These are phyloP conservation scores for Pogonophryne albipinna DNA, from an alignment of 2,797 vertebrate species.

Conservation along the genomic window DNA sequence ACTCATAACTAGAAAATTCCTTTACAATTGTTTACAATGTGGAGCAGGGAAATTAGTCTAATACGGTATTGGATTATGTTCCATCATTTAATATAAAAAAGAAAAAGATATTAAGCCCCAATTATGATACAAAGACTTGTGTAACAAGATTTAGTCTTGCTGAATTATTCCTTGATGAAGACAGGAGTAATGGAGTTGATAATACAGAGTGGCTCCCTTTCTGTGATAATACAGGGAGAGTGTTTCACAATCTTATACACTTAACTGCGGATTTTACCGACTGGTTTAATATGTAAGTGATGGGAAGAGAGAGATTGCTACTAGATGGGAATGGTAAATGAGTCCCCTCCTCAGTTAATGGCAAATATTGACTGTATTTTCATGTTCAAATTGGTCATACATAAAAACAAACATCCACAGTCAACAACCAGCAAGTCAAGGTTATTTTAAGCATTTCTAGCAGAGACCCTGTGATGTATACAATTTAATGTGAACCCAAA, in stretches of 20 bases:
- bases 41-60: background rate
- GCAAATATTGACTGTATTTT: background rate
- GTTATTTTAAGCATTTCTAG: constrained; percentile 1
- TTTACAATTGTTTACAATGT: constrained; percentile 1
- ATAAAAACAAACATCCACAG: background rate
- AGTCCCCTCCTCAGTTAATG: background rate
- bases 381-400: background rate
- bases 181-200: background rate
- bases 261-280: background rate
- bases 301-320: background rate
- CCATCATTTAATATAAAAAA: background rate
- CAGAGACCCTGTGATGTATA: background rate
- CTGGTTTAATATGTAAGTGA: background rate
- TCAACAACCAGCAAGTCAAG: background rate
- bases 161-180: background rate
- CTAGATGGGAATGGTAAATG: background rate
- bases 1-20: background rate
- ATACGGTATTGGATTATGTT: background rate
- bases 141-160: background rate
- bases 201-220: background rate
- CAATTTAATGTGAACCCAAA: background rate
- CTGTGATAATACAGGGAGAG: background rate
- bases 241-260: background rate
- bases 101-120: background rate
- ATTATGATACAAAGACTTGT: background rate